Conservation (phyloP, 1,140 invertebrate genomes). For the Trachelipus rathkii region DNA sequence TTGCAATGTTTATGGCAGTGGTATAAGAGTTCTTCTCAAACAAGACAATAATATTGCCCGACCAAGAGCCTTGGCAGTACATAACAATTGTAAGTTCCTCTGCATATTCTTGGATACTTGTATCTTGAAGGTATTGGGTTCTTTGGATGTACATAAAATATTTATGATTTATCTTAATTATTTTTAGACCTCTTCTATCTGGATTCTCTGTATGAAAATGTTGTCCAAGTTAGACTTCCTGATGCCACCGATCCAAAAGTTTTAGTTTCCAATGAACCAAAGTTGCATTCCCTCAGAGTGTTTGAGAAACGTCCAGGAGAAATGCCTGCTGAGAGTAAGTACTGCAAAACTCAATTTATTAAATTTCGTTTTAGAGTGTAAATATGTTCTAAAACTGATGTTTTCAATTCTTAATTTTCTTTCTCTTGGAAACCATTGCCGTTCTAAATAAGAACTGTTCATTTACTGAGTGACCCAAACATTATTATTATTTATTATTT, state of each 20-base stretch:
- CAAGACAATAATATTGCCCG: conserved; percentile 61
- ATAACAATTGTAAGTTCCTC: conserved; percentile 36
- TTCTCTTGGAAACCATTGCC: no score
- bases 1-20: conserved; percentile 70
- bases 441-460: no score
- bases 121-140: no score
- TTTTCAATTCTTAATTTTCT: no score
- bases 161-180: conserved; percentile 7
- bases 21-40: conserved; percentile 64
- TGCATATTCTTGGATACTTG: no score
- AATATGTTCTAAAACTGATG: no score
- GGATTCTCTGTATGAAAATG: conserved; percentile 83
- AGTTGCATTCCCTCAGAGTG: conserved; percentile 81
- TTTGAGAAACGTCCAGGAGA: conserved; percentile 72
- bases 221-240: conserved; percentile 79
- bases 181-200: conserved; percentile 73
- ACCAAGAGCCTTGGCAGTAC: conserved; percentile 42
- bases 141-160: no score
- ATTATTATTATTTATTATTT: no score
- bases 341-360: not conserved
- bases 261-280: conserved; percentile 78
- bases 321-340: conserved; percentile 30
- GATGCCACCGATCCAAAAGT: conserved; percentile 70
- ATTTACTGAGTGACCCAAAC: no score
- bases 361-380: no score